Evolutionary conservation across 2,888 invertebrate genomes (phyloP), one percentile per base, ranked within the genome.

Genomic region (Bugulina stolonifera): DNA sequence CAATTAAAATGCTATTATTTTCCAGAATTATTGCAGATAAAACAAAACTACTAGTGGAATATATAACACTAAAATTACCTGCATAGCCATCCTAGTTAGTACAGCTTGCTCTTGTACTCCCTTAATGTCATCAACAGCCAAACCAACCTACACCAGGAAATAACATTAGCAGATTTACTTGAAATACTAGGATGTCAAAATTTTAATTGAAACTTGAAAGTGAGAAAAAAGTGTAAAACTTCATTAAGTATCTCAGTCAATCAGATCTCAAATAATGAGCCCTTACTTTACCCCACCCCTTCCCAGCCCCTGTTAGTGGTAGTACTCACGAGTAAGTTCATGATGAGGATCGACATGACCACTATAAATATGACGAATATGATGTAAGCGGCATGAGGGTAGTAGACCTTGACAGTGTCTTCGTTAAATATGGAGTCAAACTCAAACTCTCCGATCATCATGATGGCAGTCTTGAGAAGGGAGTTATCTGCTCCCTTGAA

Each of bases 81-180:
- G 81, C 83, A 83, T 83, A 73, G 81, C 82, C 76, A 82, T 77
- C 69, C 83, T 78, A 75, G 83, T 84, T 22, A 87, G 80, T 18
- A 82, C 84, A 25, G 87, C 87, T 75, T 86, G 82, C 69, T 86
- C 86, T 76, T 87, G 86, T 23, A 87, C 86, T 57, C 82, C 84
- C 75, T 86, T 86, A 76, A 87, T 87, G 79, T 87, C 87, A 77
- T 87, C 87, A 43, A 87, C 87, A 74, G 87, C 87, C 78, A 87
- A 78, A 80, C 87, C 87, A 74, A 85, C 82, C 83, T 83, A 73
- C n/a, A 22, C 10, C n/a, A n/a, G n/a, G n/a, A n/a, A n/a, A n/a
- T n/a, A n/a, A n/a, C n/a, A n/a, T n/a, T n/a, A n/a, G n/a, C n/a
- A n/a, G n/a, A n/a, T n/a, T n/a, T n/a, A n/a, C n/a, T n/a, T n/a